These are phyloP conservation scores for Tanypteryx hageni DNA, from an alignment of 2,888 invertebrate genomes.

Conservation along the genomic window DNA sequence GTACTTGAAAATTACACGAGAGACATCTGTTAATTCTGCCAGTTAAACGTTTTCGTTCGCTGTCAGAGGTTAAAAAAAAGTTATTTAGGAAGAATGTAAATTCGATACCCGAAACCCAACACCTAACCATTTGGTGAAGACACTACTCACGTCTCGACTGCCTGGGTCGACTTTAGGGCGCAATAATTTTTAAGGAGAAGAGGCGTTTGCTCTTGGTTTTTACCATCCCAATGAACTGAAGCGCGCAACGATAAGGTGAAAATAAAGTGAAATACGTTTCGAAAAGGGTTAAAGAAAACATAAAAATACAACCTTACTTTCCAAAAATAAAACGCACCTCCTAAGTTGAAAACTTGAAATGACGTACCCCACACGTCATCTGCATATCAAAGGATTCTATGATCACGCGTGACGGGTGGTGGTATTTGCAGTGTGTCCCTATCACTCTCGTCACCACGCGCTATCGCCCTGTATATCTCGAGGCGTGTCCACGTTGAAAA, in stretches of 20 bases:
- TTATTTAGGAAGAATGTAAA: background rate
- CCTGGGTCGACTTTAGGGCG: slow-evolving; percentile 30
- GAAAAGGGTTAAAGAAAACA: background rate
- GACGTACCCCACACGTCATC: slow-evolving; percentile 25
- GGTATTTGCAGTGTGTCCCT: background rate
- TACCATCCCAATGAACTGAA: background rate
- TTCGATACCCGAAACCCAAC: slow-evolving; percentile 55
- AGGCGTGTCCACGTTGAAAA: slow-evolving; percentile 40
- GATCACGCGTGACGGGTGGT: slow-evolving; percentile 32
- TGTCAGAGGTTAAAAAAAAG: slow-evolving; percentile 6
- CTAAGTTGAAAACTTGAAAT: slow-evolving; percentile 36
- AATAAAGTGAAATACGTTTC: slow-evolving; percentile 23
- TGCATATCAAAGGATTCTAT: slow-evolving; percentile 30
- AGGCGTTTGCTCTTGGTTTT: slow-evolving; percentile 23
- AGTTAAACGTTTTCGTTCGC: slow-evolving; percentile 20
- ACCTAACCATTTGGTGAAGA: slow-evolving; percentile 34
- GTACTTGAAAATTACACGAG: slow-evolving; percentile 43
- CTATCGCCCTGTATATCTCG: slow-evolving; percentile 29
- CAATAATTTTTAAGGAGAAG: slow-evolving; percentile 23
- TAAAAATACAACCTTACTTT: background rate
- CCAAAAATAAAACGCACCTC: background rate
- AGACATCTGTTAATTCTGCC: slow-evolving; percentile 33
- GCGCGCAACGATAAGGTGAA: slow-evolving; percentile 5
- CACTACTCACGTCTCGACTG: slow-evolving; percentile 31
- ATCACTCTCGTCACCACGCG: background rate